Conservation (phyloP, 2,888 invertebrate genomes). For the Axea sp. region DNA sequence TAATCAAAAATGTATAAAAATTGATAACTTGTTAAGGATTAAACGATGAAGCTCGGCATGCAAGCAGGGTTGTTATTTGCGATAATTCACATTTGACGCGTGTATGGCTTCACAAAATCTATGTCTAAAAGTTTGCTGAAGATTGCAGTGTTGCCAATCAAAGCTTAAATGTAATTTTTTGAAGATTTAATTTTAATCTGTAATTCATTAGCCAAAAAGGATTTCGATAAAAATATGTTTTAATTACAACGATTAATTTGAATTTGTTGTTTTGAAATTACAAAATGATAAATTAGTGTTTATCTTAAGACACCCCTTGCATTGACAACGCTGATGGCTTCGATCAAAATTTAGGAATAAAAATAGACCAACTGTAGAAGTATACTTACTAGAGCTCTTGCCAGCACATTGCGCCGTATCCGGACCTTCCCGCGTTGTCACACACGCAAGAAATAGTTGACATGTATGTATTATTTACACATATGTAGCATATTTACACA, state of each 20-base stretch:
- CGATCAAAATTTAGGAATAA: conserved; percentile 15
- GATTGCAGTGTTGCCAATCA: no score
- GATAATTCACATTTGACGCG: no score
- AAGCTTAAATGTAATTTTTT: no score
- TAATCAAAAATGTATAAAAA: conserved; percentile 27
- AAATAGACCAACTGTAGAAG: conserved; percentile 54
- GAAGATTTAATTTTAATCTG: no score
- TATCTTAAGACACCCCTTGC: not conserved
- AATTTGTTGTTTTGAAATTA: not conserved
- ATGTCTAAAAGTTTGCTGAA: no score
- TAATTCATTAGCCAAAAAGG: no score
- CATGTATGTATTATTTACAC: conserved; percentile 78
- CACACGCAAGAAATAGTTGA: conserved; percentile 77
- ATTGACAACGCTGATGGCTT: conserved; percentile 34
- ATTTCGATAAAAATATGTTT: no score
- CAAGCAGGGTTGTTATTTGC: conserved; percentile 28
- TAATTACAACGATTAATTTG: no score
- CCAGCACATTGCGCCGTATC: conserved; percentile 82
- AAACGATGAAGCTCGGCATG: conserved; percentile 33
- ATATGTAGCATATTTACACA: conserved; percentile 66
- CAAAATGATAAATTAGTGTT: no score
- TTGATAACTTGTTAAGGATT: conserved; percentile 30
- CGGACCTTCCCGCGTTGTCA: conserved; percentile 81
- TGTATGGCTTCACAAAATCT: no score
- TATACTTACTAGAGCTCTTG: conserved; percentile 83